phyloP scores from a whole-genome alignment of 1,140 invertebrate genomes.

The Bombus cullumanus region DNA sequence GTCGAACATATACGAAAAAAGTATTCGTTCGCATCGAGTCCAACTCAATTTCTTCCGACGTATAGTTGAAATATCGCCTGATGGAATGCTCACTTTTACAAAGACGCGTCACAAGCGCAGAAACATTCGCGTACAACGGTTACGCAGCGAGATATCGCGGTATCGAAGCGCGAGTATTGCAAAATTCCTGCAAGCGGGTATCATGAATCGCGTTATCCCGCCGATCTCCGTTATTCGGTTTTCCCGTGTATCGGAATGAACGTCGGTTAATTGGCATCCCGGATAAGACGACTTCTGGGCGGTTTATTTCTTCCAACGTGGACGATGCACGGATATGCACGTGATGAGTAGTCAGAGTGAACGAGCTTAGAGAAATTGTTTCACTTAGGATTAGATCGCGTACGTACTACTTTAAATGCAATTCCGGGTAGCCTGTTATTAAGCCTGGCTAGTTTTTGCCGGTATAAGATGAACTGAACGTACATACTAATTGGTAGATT shows the following conservation, averaged over 20 bases:
- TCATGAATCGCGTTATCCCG: neutral
- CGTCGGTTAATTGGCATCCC: conserved; percentile 6
- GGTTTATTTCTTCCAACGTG: neutral
- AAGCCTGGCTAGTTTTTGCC: neutral
- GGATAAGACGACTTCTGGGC: neutral
- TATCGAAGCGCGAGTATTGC: conserved; percentile 14
- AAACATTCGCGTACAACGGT: neutral
- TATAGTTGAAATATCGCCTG: neutral
- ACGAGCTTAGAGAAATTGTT: neutral
- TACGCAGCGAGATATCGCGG: neutral
- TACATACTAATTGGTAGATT: neutral
- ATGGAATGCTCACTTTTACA: conserved; percentile 21
- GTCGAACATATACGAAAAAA: conserved; percentile 6
- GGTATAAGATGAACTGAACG: neutral
- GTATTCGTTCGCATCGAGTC: conserved; percentile 9
- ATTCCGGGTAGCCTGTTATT: neutral
- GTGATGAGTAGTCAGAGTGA: neutral
- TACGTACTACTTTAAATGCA: neutral
- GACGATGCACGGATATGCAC: neutral
- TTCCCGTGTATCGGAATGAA: conserved; percentile 4
- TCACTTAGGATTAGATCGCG: neutral
- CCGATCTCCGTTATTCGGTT: conserved; percentile 11
- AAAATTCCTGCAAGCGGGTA: conserved; percentile 6
- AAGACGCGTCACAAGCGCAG: neutral
- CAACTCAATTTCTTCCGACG: neutral